Conservation (phyloP, 2,797 vertebrate species). For the Lepus oiostolus region DNA sequence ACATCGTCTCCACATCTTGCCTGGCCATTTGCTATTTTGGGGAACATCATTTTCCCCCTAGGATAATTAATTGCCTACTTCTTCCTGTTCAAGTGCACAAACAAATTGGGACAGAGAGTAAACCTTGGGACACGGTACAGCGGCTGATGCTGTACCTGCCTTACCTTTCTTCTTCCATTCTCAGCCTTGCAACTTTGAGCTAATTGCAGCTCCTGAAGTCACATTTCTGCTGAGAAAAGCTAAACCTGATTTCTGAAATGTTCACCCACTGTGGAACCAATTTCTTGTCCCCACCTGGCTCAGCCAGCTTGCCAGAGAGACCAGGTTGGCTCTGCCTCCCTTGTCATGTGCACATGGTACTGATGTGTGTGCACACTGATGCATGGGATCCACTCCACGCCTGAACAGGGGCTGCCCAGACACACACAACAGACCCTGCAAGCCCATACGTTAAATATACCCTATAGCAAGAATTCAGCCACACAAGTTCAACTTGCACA, state of each 20-base stretch:
- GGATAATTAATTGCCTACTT: constrained; percentile 77
- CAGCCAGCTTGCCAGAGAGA: neutral
- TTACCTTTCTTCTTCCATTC: constrained; percentile 24
- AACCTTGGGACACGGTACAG: neutral
- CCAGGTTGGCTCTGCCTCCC: neutral
- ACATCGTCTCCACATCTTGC: constrained; percentile 50
- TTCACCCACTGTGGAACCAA: neutral
- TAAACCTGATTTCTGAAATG: constrained; percentile 17
- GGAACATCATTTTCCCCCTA: constrained; percentile 39
- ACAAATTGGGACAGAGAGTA: constrained; percentile 46
- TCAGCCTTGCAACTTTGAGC: constrained; percentile 62
- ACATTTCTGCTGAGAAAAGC: constrained; percentile 64
- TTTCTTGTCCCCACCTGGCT: neutral
- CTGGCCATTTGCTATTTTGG: constrained; percentile 68
- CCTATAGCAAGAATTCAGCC: neutral
- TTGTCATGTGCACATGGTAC: neutral
- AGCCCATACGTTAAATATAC: neutral
- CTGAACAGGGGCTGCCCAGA: fast-evolving
- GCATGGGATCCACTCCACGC: no score
- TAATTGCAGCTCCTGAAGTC: constrained; percentile 58
- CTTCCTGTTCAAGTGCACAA: constrained; percentile 70
- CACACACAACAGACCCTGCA: neutral
- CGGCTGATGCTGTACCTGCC: neutral
- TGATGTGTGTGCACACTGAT: fast-evolving
- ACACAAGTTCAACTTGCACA: neutral